Conservation (phyloP, 2,113 vertebrate species). For the rabbit (Oryctolagus cuniculus) region mOryCun1.1 NC_091447.1:32770501-32771000, state of each 20-base stretch:
- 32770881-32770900: conserved; percentile 52
- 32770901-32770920: neutral
- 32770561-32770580: neutral
- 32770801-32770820: neutral
- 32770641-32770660: conserved; percentile 37
- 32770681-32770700: conserved; percentile 22
- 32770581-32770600: neutral
- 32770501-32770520: neutral
- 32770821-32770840: conserved; percentile 10
- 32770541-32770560: neutral
- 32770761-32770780: conserved; percentile 1
- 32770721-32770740: conserved; percentile 30
- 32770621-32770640: neutral
- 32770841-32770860: neutral
- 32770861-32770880: conserved; percentile 47
- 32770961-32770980: conserved; percentile 44
- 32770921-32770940: conserved; percentile 50
- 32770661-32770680: conserved; percentile 19
- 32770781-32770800: neutral
- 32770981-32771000: conserved; percentile 34
- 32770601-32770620: neutral
- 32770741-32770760: neutral
- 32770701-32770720: neutral
- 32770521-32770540: neutral
- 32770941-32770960: conserved; percentile 28